phyloP scores from a whole-genome alignment of 2,797 vertebrate genomes.

The Simalia tracyae region DNA sequence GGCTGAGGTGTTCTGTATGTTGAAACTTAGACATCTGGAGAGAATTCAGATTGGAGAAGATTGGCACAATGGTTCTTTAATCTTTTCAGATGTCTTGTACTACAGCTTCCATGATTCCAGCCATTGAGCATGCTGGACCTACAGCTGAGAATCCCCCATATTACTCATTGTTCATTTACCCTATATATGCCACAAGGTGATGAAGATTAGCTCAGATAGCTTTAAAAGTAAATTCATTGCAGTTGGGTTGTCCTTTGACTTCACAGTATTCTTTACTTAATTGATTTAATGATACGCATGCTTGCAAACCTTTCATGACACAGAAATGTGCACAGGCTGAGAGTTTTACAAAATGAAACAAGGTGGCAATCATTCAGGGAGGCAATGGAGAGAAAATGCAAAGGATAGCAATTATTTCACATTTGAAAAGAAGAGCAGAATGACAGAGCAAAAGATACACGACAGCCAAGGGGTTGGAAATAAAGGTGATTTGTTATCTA shows the following conservation, averaged over 20 bases:
- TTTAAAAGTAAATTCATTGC: neutral
- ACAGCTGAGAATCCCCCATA: neutral
- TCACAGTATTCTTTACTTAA: neutral
- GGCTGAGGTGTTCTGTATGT: too few relatives aligned
- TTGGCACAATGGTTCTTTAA: neutral
- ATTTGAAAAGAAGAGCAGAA: slow-evolving; percentile 4
- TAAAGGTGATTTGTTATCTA: neutral
- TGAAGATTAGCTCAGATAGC: neutral
- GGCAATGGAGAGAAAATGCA: neutral
- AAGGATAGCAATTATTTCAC: neutral
- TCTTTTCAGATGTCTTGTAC: neutral
- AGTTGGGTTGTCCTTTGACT: neutral
- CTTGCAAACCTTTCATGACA: neutral
- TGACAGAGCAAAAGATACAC: neutral
- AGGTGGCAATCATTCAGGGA: neutral
- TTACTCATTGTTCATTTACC: too few relatives aligned
- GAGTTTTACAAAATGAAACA: neutral
- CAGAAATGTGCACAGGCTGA: neutral
- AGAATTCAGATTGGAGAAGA: neutral
- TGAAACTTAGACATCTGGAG: neutral
- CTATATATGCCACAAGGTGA: neutral
- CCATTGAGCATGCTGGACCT: neutral
- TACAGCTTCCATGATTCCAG: too few relatives aligned
- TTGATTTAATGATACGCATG: neutral
- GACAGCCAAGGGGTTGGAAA: neutral